phyloP scores from a whole-genome alignment of 2,113 vertebrate species.

The Mirza zaza region DNA sequence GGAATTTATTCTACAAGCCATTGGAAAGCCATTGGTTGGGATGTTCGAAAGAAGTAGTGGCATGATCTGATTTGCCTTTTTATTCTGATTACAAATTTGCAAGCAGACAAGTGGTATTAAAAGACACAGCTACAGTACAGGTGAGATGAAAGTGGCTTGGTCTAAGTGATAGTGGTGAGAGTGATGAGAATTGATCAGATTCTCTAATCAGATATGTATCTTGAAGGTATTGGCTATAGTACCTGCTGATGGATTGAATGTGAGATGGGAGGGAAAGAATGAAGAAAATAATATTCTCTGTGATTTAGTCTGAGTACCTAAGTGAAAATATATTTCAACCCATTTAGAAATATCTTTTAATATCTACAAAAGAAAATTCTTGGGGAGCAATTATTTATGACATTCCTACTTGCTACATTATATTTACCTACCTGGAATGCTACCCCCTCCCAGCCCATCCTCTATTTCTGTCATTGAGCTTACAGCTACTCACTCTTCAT shows the following conservation, averaged over 20 bases:
- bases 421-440: background rate
- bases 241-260: background rate
- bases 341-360: background rate
- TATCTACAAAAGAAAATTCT: background rate
- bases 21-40: background rate
- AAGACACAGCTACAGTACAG: background rate
- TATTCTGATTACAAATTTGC: background rate
- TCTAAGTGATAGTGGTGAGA: background rate
- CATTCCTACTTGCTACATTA: background rate
- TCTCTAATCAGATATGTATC: background rate
- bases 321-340: background rate
- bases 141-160: background rate
- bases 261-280: background rate
- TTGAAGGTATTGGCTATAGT: background rate
- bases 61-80: background rate
- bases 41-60: background rate
- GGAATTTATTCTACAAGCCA: background rate
- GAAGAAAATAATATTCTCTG: background rate
- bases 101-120: background rate
- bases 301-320: background rate
- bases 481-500: background rate
- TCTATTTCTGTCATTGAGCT: background rate
- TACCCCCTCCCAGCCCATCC: background rate
- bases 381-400: background rate
- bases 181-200: background rate